Conservation (phyloP, 2,797 vertebrate genomes). For the Apogon hyalosoma region DNA sequence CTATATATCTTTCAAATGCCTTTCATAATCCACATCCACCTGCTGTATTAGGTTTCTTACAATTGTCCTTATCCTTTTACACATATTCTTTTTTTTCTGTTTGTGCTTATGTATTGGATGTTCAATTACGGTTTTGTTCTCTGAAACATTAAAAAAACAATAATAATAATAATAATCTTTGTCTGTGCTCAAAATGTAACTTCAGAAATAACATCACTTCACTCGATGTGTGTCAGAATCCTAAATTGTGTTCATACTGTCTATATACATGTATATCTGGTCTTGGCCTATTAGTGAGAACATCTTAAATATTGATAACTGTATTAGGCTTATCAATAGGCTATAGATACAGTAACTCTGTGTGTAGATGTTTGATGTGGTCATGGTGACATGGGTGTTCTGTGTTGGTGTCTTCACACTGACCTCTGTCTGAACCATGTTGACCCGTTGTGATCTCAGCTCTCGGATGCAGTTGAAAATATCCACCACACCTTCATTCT, state of each 20-base stretch:
- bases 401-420: slow-evolving; percentile 11
- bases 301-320: slow-evolving; percentile 39
- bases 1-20: too few species aligned
- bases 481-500: slow-evolving; percentile 97
- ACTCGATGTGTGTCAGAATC: not conserved
- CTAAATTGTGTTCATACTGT: not conserved
- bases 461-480: slow-evolving; percentile 98
- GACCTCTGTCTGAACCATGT: slow-evolving; percentile 97
- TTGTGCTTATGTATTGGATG: too few species aligned
- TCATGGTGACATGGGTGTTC: not conserved
- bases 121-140: too few species aligned
- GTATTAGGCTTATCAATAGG: slow-evolving; percentile 25
- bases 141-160: too few species aligned
- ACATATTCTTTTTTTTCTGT: too few species aligned
- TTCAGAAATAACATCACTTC: too few species aligned
- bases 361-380: not conserved
- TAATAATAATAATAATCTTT: too few species aligned
- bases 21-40: too few species aligned
- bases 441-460: slow-evolving; percentile 95
- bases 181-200: too few species aligned
- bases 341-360: too few species aligned
- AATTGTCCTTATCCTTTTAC: too few species aligned
- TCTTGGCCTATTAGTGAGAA: slow-evolving; percentile 31
- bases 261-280: slow-evolving; percentile 1
- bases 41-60: too few species aligned